A percentile compares a stretch with the other conserved stretches of the same genome.
Conservation (phyloP, 2,797 vertebrate genomes). For the Brachyrhaphis roseni region DNA sequence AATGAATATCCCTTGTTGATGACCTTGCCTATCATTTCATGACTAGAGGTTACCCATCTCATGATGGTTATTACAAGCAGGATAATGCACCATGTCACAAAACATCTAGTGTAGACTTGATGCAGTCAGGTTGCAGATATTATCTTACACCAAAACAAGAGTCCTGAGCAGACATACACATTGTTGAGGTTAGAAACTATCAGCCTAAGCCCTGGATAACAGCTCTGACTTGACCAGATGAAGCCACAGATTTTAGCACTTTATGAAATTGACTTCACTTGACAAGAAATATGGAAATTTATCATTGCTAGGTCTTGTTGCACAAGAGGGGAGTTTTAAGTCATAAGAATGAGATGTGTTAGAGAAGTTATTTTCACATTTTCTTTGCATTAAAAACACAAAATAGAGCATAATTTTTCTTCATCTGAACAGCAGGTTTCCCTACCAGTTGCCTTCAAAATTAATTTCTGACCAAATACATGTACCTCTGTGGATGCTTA, state of each 20-base stretch:
- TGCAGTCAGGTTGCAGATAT: no score
- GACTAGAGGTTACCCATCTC: no score
- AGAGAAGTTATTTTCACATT: constrained; percentile 10
- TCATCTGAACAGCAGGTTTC: background rate
- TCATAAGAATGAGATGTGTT: background rate
- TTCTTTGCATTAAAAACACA: constrained; percentile 37
- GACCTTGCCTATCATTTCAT: no score
- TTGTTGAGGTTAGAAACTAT: background rate
- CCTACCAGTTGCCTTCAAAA: background rate
- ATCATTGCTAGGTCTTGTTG: background rate
- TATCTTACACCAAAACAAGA: background rate
- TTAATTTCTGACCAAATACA: background rate
- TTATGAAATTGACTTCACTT: background rate
- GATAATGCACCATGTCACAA: no score
- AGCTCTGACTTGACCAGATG: background rate
- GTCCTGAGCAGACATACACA: background rate
- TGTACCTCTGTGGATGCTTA: constrained; percentile 3
- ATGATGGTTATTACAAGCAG: no score
- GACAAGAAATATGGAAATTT: background rate
- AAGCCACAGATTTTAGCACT: background rate
- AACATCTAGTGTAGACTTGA: no score
- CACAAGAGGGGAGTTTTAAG: background rate
- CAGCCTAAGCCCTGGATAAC: no score
- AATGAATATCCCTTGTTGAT: no score
- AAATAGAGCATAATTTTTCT: constrained; percentile 21